Conservation (phyloP, 2,797 vertebrate genomes). For the Sebastes ruberrimus region DNA sequence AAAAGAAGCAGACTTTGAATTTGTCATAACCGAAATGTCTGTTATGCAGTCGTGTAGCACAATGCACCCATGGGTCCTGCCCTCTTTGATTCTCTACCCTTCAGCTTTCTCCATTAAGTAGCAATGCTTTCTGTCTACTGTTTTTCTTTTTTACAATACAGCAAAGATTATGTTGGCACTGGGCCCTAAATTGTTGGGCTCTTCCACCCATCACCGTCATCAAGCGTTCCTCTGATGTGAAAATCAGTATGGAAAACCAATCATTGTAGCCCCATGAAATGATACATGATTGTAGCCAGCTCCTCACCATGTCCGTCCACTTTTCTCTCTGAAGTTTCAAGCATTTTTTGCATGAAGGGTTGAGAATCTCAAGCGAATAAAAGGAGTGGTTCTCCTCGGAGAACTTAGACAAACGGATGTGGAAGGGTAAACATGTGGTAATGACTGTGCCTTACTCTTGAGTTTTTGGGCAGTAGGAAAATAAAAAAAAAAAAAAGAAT, state of each 20-base stretch:
- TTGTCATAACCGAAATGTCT: conserved; percentile 20
- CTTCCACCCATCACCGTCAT: not conserved
- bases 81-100: conserved; percentile 31
- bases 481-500: conserved; percentile 75
- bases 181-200: not conserved
- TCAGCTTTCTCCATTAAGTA: conserved; percentile 9
- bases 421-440: conserved; percentile 77
- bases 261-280: conserved; percentile 21
- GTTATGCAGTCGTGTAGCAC: conserved; percentile 48
- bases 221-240: conserved; percentile 8
- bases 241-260: conserved; percentile 8
- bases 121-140: not conserved
- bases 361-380: conserved; percentile 41
- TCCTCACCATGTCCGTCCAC: not conserved
- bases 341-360: conserved; percentile 31
- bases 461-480: conserved; percentile 77
- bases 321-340: conserved; percentile 9
- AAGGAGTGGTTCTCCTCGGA: conserved; percentile 34
- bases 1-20: conserved; percentile 18
- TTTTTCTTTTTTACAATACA: not conserved
- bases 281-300: conserved; percentile 26
- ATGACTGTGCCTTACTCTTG: conserved; percentile 84
- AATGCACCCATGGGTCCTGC: conserved; percentile 8
- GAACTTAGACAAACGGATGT: conserved; percentile 59
- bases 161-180: not conserved